These are phyloP conservation scores for Chironomus riparius DNA, from an alignment of 2,888 invertebrate genomes.

Conservation along the genomic window DNA sequence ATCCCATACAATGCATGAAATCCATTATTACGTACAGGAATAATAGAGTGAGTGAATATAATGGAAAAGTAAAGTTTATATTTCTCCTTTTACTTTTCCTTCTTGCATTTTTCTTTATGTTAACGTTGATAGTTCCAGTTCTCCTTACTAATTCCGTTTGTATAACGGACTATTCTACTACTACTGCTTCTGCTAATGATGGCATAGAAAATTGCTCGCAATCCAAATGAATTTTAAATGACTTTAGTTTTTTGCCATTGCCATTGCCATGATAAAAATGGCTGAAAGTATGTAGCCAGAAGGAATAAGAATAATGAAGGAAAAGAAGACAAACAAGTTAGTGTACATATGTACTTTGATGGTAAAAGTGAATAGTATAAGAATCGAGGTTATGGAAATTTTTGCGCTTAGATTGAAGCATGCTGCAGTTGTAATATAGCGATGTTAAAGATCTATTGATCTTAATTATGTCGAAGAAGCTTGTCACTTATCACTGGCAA, in stretches of 20 bases:
- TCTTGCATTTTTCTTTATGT: background rate
- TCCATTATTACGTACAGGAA: no score
- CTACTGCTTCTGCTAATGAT: conserved; percentile 10
- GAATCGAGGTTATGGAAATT: no score
- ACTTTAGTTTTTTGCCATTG: background rate
- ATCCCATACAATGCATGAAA: no score
- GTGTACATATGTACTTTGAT: no score
- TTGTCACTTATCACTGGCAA: no score
- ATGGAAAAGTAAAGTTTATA: background rate
- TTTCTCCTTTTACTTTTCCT: background rate
- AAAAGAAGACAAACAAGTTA: no score
- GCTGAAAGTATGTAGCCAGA: background rate
- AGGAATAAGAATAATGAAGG: no score
- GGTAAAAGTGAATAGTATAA: no score
- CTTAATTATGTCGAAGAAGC: no score
- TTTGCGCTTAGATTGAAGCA: background rate
- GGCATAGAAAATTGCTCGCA: conserved; percentile 20
- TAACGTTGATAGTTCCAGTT: background rate
- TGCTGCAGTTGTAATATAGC: background rate
- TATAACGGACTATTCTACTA: background rate
- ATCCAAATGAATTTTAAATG: conserved; percentile 24
- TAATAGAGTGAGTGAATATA: background rate
- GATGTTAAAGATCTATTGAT: background rate
- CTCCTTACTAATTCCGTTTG: background rate
- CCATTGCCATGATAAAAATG: background rate